A percentile compares a stretch with the other conserved stretches of the same genome.
These are phyloP conservation scores for Temnothorax curvispinosus DNA, from an alignment of 1,140 invertebrate genomes.

Conservation along the genomic window DNA sequence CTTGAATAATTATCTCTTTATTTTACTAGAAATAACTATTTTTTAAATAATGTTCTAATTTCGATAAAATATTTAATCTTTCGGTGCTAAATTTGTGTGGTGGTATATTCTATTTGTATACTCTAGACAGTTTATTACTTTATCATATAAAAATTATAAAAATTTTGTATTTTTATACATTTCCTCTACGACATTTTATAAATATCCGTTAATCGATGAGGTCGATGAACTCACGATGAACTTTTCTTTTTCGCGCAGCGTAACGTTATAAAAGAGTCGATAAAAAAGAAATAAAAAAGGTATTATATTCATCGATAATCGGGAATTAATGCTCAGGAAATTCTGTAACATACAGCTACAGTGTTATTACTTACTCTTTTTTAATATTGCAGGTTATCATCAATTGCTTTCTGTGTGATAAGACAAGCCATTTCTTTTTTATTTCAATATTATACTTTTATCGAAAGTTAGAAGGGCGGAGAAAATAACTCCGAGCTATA, in stretches of 20 bases:
- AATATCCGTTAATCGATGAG: slow-evolving; percentile 20
- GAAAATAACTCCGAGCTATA: slow-evolving; percentile 12
- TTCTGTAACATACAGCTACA: background rate
- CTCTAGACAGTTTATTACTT: background rate
- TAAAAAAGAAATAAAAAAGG: slow-evolving; percentile 16
- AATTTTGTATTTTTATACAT: background rate
- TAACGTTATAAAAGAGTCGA: slow-evolving; percentile 7
- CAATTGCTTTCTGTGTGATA: background rate
- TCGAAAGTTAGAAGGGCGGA: background rate
- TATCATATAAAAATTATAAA: background rate
- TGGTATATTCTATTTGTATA: background rate
- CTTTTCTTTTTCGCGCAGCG: background rate
- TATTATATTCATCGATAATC: slow-evolving; percentile 28
- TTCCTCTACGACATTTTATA: background rate
- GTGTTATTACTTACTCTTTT: background rate
- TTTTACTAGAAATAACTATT: background rate
- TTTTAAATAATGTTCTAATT: background rate
- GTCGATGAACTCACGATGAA: slow-evolving; percentile 2
- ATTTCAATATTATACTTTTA: slow-evolving; percentile 16
- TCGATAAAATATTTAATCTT: background rate
- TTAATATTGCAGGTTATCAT: background rate
- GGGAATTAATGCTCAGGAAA: slow-evolving; percentile 40
- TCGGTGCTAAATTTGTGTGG: background rate
- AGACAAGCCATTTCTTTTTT: background rate
- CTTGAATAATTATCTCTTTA: background rate